A percentile compares a stretch with the other conserved stretches of the same genome.
These are phyloP conservation scores for Archips crataeganus DNA, from an alignment of 2,888 invertebrate genomes.

Conservation along the genomic window DNA sequence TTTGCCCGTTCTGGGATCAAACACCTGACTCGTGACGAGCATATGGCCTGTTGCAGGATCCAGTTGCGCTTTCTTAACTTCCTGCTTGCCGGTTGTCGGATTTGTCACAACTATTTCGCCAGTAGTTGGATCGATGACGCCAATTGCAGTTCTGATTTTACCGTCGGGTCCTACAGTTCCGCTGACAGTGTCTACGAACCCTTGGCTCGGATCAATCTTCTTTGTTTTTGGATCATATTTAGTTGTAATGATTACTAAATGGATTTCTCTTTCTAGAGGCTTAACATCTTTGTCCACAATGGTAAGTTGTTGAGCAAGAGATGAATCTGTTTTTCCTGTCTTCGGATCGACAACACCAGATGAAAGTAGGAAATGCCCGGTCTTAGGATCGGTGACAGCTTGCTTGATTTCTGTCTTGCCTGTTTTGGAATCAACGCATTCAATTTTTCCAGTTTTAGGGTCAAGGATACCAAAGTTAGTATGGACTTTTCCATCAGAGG, in stretches of 20 bases:
- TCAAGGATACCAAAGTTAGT: conserved; percentile 85
- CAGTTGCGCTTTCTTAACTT: conserved; percentile 85
- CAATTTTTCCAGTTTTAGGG: conserved; percentile 84
- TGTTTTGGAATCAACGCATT: conserved; percentile 83
- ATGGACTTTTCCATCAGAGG: conserved; percentile 80
- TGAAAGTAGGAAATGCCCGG: conserved; percentile 84
- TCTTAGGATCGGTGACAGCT: conserved; percentile 83
- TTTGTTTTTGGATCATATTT: conserved; percentile 86
- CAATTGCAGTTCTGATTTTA: conserved; percentile 87
- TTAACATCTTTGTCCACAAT: conserved; percentile 78
- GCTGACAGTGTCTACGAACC: conserved; percentile 84
- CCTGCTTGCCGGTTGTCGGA: conserved; percentile 79
- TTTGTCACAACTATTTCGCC: conserved; percentile 82
- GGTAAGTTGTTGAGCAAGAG: conserved; percentile 85
- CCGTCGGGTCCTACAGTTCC: conserved; percentile 85
- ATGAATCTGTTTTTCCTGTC: conserved; percentile 83
- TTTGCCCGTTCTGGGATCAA: conserved; percentile 87
- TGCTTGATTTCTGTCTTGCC: conserved; percentile 86
- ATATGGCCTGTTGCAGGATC: conserved; percentile 86
- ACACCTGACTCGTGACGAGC: conserved; percentile 83
- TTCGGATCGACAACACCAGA: conserved; percentile 85
- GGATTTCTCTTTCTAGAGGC: conserved; percentile 80
- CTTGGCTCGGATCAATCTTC: conserved; percentile 76
- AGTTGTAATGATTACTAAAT: conserved; percentile 87
- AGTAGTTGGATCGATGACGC: conserved; percentile 87